phyloP scores from a whole-genome alignment of 2,113 vertebrate genomes.

The Syngnathus scovelli region DNA sequence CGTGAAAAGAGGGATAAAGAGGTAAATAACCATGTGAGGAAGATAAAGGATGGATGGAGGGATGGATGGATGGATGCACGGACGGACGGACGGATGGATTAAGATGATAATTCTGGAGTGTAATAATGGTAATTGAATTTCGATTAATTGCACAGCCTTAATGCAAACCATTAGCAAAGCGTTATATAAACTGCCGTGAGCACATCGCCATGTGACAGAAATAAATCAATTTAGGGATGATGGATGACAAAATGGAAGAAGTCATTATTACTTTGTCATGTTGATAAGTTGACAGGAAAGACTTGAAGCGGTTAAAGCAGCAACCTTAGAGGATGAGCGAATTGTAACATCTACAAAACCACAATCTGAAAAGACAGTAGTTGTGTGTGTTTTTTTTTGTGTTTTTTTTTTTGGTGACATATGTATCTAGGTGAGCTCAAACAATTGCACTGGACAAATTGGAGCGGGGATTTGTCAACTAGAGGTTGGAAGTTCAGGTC shows the following conservation, averaged over 20 bases:
- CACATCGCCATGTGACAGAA: neutral
- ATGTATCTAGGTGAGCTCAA: neutral
- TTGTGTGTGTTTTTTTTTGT: neutral
- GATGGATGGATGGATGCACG: too few relatives aligned
- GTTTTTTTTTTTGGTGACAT: neutral
- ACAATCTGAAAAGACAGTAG: too few relatives aligned
- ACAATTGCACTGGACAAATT: neutral
- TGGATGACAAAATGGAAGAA: neutral
- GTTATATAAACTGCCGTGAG: neutral
- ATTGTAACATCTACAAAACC: too few relatives aligned
- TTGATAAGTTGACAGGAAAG: too few relatives aligned
- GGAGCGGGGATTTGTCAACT: slow-evolving; percentile 8
- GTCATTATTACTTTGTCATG: neutral
- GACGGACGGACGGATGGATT: too few relatives aligned
- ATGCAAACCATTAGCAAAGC: too few relatives aligned
- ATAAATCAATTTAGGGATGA: neutral
- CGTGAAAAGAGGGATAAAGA: neutral
- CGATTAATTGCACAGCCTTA: too few relatives aligned
- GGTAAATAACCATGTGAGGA: neutral
- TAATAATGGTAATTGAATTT: too few relatives aligned
- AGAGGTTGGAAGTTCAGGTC: slow-evolving; percentile 36
- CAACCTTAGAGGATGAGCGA: too few relatives aligned
- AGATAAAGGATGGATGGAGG: too few relatives aligned
- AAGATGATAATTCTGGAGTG: too few relatives aligned
- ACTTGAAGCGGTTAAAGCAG: too few relatives aligned